These are phyloP conservation scores for Menidia menidia DNA, from an alignment of 2,797 vertebrate species.

Conservation along the genomic window DNA sequence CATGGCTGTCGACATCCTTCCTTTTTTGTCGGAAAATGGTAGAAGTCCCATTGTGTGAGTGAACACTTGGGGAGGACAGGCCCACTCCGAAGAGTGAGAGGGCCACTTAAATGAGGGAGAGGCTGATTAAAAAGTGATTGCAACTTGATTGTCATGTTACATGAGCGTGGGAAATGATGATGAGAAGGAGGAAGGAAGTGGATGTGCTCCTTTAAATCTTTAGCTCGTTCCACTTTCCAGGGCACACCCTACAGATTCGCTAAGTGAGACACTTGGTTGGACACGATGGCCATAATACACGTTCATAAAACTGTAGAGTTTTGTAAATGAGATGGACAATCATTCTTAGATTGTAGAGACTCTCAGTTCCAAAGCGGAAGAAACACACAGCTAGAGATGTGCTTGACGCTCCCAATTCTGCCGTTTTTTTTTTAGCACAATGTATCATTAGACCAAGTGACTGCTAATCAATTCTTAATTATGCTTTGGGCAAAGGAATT, in stretches of 20 bases:
- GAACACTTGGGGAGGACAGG: background rate
- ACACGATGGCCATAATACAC: background rate
- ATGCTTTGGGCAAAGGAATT: constrained; percentile 27
- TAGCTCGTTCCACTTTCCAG: background rate
- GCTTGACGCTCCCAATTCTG: background rate
- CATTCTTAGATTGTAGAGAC: background rate
- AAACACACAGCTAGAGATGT: background rate
- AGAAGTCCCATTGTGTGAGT: constrained; percentile 11
- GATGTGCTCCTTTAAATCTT: constrained; percentile 15
- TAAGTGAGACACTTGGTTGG: constrained; percentile 3
- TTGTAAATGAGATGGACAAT: background rate
- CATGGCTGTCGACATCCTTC: constrained; percentile 38
- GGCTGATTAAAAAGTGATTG: constrained; percentile 49
- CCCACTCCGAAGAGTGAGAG: constrained; percentile 1
- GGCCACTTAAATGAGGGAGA: constrained; percentile 18
- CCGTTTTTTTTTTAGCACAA: constrained; percentile 8
- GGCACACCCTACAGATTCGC: background rate
- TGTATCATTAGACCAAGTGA: constrained; percentile 28
- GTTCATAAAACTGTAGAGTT: background rate
- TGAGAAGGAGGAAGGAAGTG: constrained; percentile 5
- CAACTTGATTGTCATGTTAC: constrained; percentile 42
- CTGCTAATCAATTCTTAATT: constrained; percentile 69
- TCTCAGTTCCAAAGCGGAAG: background rate
- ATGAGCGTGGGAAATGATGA: constrained; percentile 24
- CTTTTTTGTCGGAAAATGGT: background rate